A percentile compares a stretch with the other conserved stretches of the same genome.
phyloP scores from a whole-genome alignment of 2,797 vertebrate species.

The Rhynchonycteris naso region DNA sequence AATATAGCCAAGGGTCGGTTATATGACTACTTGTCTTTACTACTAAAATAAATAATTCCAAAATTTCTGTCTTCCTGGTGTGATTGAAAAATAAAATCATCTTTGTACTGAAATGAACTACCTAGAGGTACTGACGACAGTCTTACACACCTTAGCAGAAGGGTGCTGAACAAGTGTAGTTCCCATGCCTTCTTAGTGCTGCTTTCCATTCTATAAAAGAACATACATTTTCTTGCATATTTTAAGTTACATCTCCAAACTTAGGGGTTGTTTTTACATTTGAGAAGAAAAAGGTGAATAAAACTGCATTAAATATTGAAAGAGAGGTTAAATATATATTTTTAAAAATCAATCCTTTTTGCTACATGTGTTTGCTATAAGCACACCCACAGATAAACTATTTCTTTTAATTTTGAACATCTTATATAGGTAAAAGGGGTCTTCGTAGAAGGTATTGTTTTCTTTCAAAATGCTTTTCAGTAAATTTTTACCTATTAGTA shows the following conservation, averaged over 20 bases:
- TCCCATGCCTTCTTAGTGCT: conserved; percentile 34
- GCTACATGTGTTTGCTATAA: not conserved
- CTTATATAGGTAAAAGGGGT: not conserved
- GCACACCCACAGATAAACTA: not conserved
- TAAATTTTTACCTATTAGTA: not conserved
- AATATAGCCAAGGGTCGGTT: conserved; percentile 11
- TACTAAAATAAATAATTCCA: conserved; percentile 15
- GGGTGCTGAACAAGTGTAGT: not conserved
- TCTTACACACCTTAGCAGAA: not conserved
- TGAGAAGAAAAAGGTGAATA: conserved; percentile 28
- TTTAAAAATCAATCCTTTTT: not conserved
- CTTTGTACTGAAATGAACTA: conserved; percentile 52
- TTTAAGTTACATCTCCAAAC: conserved; percentile 1
- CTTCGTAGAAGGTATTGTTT: not conserved
- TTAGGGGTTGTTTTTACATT: conserved; percentile 28
- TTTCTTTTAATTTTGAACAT: conserved; percentile 57
- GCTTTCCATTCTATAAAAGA: conserved; percentile 51
- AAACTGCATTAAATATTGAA: conserved; percentile 36
- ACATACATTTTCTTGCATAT: not conserved
- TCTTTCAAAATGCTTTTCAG: not conserved
- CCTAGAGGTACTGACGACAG: not conserved
- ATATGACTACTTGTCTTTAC: not conserved
- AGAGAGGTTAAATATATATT: conserved; percentile 19
- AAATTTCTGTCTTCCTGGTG: conserved; percentile 25
- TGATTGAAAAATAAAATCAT: not conserved